phyloP scores from a whole-genome alignment of 2,113 vertebrate genomes.

The Brachyistius frenatus region DNA sequence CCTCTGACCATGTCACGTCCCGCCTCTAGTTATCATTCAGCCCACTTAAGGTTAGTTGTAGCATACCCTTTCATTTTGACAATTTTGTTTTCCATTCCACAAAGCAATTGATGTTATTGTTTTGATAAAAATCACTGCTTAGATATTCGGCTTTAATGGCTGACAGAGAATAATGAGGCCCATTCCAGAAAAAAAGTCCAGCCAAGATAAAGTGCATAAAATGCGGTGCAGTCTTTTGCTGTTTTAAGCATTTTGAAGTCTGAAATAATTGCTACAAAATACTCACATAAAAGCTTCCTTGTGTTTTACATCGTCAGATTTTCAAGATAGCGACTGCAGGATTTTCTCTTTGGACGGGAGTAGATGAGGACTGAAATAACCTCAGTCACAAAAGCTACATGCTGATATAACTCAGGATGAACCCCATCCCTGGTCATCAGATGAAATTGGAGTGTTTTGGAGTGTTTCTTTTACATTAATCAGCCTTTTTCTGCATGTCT shows the following conservation, averaged over 20 bases:
- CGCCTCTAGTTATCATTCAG: conserved; percentile 55
- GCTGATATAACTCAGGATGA: conserved; percentile 43
- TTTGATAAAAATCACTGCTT: conserved; percentile 73
- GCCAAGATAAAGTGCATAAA: conserved; percentile 78
- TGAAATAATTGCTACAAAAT: conserved; percentile 80
- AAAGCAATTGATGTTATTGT: conserved; percentile 74
- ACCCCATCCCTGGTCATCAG: conserved; percentile 35
- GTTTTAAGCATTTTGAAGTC: conserved; percentile 71
- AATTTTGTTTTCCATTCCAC: conserved; percentile 78
- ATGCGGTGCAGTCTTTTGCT: conserved; percentile 63
- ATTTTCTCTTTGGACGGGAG: conserved; percentile 52
- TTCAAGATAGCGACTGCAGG: conserved; percentile 68
- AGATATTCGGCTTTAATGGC: conserved; percentile 69
- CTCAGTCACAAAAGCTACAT: conserved; percentile 23
- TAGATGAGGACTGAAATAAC: conserved; percentile 49
- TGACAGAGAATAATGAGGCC: conserved; percentile 76
- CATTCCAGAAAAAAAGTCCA: conserved; percentile 56
- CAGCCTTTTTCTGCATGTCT: conserved; percentile 50
- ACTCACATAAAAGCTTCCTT: conserved; percentile 78
- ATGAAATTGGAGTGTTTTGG: conserved; percentile 1
- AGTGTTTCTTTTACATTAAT: conserved; percentile 18
- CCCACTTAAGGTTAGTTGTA: conserved; percentile 59
- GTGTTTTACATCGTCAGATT: conserved; percentile 72
- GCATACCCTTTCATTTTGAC: conserved; percentile 54
- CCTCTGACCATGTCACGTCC: conserved; percentile 59